phyloP scores from a whole-genome alignment of 2,113 vertebrate species.

The Ptychochromis oligacanthus region DNA sequence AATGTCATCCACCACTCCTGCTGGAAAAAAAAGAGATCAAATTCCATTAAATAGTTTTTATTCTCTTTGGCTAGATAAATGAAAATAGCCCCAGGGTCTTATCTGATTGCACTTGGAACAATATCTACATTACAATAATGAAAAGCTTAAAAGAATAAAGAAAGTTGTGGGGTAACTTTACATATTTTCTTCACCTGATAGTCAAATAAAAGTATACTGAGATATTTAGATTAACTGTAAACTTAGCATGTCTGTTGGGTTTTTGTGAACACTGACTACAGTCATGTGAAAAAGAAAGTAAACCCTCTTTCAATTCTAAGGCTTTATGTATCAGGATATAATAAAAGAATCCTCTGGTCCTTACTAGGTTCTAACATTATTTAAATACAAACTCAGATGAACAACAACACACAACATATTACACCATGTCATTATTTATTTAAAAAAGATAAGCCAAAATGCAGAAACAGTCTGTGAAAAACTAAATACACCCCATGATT shows the following conservation, averaged over 20 bases:
- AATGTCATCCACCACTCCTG: slow-evolving; percentile 38
- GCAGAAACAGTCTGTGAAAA: neutral
- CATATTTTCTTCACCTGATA: neutral
- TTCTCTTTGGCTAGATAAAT: slow-evolving; percentile 28
- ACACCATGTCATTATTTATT: neutral
- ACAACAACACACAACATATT: neutral
- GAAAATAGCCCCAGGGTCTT: neutral
- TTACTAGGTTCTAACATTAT: neutral
- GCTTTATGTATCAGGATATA: neutral
- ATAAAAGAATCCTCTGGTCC: no score
- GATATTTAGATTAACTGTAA: no score
- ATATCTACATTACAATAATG: neutral
- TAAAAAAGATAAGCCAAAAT: neutral
- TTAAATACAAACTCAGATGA: neutral
- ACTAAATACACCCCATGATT: neutral
- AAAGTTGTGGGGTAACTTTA: neutral
- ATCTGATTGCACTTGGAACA: neutral
- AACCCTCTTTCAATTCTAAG: neutral
- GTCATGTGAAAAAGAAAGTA: neutral
- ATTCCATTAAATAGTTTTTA: slow-evolving; percentile 30
- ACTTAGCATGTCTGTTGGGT: neutral
- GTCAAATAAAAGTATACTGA: no score
- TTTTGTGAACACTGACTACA: neutral
- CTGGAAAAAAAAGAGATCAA: neutral
- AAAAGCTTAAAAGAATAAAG: neutral